Base-by-base conservation (phyloP, 1,140 invertebrate genomes). In the Drosophila ohnishii region DNA sequence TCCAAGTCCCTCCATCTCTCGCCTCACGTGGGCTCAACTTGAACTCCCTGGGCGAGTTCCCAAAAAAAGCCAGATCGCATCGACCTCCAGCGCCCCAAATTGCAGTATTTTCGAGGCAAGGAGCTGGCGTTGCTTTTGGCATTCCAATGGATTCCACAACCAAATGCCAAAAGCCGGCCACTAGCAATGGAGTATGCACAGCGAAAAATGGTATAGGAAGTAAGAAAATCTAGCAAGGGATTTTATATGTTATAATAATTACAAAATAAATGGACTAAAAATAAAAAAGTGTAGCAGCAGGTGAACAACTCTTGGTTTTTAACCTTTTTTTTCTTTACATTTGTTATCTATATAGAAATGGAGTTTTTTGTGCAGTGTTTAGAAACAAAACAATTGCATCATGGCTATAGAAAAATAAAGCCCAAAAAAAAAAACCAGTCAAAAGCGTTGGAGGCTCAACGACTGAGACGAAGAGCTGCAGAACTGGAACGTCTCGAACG, bases 141-240 rank as follows among this genome's bases (percentile, higher is more conserved):
- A 83, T 83, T 83, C 80, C 80, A 59, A 57, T 78, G 75, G 72
- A 83, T 82, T 78, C 80, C 80, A 62, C 75, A 75, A 80, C 67
- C 73, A 84, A 84, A 83, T 82, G 80, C 80, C 80, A 82, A 78
- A 66, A 69, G 69, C 79, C 74, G 79, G 63, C 55, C 78, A 80
- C 39, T 47, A 75, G n/a, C 35, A 65, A 57, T 56, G 47, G 25
- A 47, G 14, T 7, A 4, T 64, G 63, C 65, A 65, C 6, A 10
- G n/a, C 34, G 35, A n/a, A 28, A 70, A 55, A 53, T n/a, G 28
- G 11, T 40, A 66, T 14, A 14, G 8, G 2, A 30, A n/a, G 22
- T 44, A 47, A 42, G 32, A 0, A 5, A 11, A 19, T 19, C n/a
- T 19, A 44, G 11, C 34, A 35, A 9, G 25, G 25, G 0, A 28